Evolutionary conservation across 2,888 invertebrate species (phyloP), one percentile per base, ranked within the genome.

Genomic region (Xanthostigma xanthostigma): DNA sequence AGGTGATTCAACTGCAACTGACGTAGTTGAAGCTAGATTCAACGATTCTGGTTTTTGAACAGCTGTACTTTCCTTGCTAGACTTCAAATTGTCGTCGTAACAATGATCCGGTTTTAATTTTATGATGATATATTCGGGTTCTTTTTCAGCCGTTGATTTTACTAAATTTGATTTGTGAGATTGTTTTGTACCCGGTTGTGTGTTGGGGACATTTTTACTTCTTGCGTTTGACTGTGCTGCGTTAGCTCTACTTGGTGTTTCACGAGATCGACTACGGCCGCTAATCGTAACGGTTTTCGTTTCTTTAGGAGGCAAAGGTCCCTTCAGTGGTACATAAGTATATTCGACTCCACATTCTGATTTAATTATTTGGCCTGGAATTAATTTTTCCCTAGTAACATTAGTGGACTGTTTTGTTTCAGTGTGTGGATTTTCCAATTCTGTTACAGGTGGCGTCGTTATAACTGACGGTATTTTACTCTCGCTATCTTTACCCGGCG

Each of bases 51-150:
- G 81, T 59, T 83, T 82, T 51, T 72, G 67, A 5, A 68, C 60
- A 49, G 69, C 68, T 38, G 59, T 60, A 8, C 58, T 61, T 50
- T 50, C 56, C 62, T 51, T 60, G 64, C 55, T 62, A 66, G 54
- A 62, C 59, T 53, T 66, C 71, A n/a, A 72, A 52, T 72, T 67
- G 53, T 71, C 68, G 48, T 78, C 77, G 59, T 85, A 85, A 63
- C 83, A 75, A 44, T 79, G 75, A 60, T 85, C 84, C 0, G 86
- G 85, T 58, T 83, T 84, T 42, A 87, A 64, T 63, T 80, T 79
- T 51, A 83, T 83, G 50, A 82, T 69, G 54, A 82, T 75, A 54
- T 75, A 76, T 51, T 75, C 73, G 0, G 75, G 65, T 55, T 67
- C 64, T 11, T 59, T 58, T 38, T 27, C 27, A 10, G 41, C 43